These are phyloP conservation scores for Orussus abietinus DNA, from an alignment of 1,140 invertebrate genomes.

Conservation along the genomic window DNA sequence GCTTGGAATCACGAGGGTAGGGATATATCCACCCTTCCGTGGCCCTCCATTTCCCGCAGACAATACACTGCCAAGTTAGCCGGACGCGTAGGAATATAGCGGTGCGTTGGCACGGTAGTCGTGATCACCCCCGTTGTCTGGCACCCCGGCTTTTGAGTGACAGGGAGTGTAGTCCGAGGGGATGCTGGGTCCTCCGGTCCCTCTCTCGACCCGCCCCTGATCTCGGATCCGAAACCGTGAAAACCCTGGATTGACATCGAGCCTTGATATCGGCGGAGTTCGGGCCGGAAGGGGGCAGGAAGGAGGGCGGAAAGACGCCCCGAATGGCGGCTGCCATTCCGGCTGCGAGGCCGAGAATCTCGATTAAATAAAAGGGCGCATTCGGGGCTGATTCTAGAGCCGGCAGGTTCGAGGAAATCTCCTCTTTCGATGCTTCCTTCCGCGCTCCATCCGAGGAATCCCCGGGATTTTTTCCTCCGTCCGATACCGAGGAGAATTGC, in stretches of 20 bases:
- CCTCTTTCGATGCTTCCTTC: background rate
- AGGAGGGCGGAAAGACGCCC: constrained; percentile 1
- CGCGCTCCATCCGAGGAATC: no score
- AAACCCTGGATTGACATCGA: constrained; percentile 34
- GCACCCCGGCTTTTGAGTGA: constrained; percentile 38
- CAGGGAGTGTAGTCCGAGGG: constrained; percentile 39
- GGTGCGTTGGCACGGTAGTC: no score
- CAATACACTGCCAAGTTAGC: constrained; percentile 26
- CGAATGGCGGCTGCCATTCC: constrained; percentile 5
- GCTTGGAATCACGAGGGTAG: constrained; percentile 19
- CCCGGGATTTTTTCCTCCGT: constrained; percentile 1
- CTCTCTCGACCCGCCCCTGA: constrained; percentile 23
- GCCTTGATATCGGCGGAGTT: constrained; percentile 18
- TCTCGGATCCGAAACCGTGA: constrained; percentile 14
- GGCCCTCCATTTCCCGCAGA: constrained; percentile 39
- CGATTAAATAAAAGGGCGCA: constrained; percentile 31
- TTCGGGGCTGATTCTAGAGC: constrained; percentile 1
- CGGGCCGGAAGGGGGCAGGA: background rate
- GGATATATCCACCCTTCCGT: constrained; percentile 31
- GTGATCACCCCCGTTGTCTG: constrained; percentile 36
- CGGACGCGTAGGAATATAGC: constrained; percentile 1
- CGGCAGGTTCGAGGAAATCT: constrained; percentile 13
- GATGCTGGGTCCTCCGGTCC: constrained; percentile 26
- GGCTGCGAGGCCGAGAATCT: constrained; percentile 22
- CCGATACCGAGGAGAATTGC: background rate